Percentiles rank a stretch among this genome's conserved stretches.
Conservation (phyloP, 2,888 invertebrate genomes). For the Oscheius onirici region DNA sequence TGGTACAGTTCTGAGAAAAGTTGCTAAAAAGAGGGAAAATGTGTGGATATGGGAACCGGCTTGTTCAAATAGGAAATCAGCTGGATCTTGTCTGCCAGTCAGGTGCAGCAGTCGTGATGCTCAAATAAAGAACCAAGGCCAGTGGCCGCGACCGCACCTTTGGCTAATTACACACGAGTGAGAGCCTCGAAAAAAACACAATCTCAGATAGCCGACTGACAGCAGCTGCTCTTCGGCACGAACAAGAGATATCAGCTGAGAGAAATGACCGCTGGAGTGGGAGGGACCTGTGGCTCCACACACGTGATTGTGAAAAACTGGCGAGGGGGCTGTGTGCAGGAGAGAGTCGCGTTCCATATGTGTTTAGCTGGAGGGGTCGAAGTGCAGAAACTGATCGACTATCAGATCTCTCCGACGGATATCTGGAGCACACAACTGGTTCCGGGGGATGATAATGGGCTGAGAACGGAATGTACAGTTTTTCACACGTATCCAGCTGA, state of each 20-base stretch:
- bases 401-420: not conserved
- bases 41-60: conserved; percentile 7
- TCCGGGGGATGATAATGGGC: too few relatives aligned
- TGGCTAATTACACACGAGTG: conserved; percentile 29
- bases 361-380: conserved; percentile 5
- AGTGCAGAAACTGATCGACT: not conserved
- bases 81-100: conserved; percentile 6
- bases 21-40: not conserved
- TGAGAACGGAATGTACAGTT: too few relatives aligned
- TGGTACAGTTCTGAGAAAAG: too few relatives aligned
- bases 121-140: conserved; percentile 22
- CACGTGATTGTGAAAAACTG: conserved; percentile 20
- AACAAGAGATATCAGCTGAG: conserved; percentile 22
- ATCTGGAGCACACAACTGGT: too few relatives aligned
- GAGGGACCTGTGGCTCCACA: not conserved
- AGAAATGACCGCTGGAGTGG: conserved; percentile 22
- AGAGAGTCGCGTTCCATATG: conserved; percentile 24
- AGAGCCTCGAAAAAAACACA: not conserved
- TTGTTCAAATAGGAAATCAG: conserved; percentile 22
- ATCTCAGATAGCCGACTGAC: not conserved
- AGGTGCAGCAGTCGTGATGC: conserved; percentile 2
- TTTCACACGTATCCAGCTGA: too few relatives aligned
- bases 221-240: not conserved
- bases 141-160: conserved; percentile 20
- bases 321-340: not conserved